phyloP scores from a whole-genome alignment of 2,888 invertebrate genomes.

The Piscicola geometra region DNA sequence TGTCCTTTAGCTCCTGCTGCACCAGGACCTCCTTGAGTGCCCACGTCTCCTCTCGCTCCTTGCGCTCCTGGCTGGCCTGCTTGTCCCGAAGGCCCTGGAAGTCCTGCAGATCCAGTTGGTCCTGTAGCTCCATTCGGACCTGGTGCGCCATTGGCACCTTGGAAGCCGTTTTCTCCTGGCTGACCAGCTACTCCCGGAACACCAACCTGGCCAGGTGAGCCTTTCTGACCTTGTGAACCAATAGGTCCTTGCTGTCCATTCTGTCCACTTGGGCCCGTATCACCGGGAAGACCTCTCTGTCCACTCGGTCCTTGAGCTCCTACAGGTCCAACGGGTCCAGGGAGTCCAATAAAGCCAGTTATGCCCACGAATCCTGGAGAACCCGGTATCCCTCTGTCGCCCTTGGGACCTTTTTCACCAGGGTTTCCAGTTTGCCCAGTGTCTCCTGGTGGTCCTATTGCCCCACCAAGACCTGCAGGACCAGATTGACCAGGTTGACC shows the following conservation, averaged over 20 bases:
- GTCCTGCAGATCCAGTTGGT: background rate
- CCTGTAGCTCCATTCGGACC: conserved; percentile 29
- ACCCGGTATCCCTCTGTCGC: conserved; percentile 6
- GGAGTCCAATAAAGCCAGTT: conserved; percentile 13
- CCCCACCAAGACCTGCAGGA: background rate
- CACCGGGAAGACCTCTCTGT: conserved; percentile 28
- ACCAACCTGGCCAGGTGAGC: conserved; percentile 12
- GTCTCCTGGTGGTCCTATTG: conserved; percentile 23
- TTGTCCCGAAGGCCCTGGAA: conserved; percentile 38
- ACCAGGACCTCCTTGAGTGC: conserved; percentile 54
- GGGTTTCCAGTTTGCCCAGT: conserved; percentile 11
- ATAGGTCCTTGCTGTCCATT: conserved; percentile 27
- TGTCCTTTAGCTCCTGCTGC: conserved; percentile 19
- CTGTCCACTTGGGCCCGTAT: conserved; percentile 34
- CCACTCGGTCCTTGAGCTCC: conserved; percentile 11
- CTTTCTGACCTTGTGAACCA: conserved; percentile 35
- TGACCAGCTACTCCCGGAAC: conserved; percentile 21
- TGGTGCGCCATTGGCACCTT: conserved; percentile 30
- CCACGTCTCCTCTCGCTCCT: conserved; percentile 24
- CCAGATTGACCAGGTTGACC: conserved; percentile 10
- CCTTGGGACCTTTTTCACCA: background rate
- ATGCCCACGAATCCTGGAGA: conserved; percentile 5
- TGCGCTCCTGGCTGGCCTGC: conserved; percentile 40
- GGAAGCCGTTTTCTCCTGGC: conserved; percentile 33
- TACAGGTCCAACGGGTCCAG: conserved; percentile 4